Percentiles rank a stretch among this genome's conserved stretches.
Evolutionary conservation across 2,113 vertebrate genomes (phyloP).

Genomic region (Nycticorax nycticorax): DNA sequence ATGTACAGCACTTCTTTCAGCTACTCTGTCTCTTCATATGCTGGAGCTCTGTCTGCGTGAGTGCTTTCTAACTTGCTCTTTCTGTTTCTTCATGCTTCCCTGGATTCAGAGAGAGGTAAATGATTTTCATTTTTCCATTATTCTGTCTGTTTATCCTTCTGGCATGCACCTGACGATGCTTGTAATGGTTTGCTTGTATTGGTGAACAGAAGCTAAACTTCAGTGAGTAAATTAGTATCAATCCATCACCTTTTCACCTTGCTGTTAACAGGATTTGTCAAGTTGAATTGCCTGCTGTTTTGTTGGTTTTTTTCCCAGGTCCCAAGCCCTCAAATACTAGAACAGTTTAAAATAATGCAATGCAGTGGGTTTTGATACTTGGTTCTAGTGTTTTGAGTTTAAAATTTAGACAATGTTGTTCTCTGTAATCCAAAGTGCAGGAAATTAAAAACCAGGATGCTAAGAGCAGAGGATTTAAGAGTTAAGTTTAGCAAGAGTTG

Average conservation of each 20-base stretch:
- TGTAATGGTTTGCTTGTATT: neutral
- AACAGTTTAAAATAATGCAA: neutral
- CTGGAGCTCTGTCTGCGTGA: neutral
- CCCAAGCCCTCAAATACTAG: neutral
- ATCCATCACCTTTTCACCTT: neutral
- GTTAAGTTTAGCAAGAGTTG: neutral
- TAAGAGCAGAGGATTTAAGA: neutral
- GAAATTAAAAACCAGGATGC: rapidly evolving
- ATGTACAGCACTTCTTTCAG: neutral
- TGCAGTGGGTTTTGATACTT: neutral
- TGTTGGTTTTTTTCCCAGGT: neutral
- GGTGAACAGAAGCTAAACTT: neutral
- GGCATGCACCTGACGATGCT: neutral
- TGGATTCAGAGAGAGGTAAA: slow-evolving; percentile 92
- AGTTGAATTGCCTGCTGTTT: neutral
- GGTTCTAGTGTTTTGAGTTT: neutral
- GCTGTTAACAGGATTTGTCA: neutral
- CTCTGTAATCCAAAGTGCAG: neutral
- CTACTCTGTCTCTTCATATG: neutral
- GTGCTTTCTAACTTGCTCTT: slow-evolving; percentile 73
- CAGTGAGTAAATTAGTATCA: neutral
- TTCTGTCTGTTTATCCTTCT: slow-evolving; percentile 9
- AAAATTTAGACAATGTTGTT: neutral
- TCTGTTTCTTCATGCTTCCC: slow-evolving; percentile 80
- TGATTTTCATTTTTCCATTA: slow-evolving; percentile 33